Evolutionary conservation across 2,113 vertebrate genomes (phyloP).

Genomic region (Rhea americana): DNA sequence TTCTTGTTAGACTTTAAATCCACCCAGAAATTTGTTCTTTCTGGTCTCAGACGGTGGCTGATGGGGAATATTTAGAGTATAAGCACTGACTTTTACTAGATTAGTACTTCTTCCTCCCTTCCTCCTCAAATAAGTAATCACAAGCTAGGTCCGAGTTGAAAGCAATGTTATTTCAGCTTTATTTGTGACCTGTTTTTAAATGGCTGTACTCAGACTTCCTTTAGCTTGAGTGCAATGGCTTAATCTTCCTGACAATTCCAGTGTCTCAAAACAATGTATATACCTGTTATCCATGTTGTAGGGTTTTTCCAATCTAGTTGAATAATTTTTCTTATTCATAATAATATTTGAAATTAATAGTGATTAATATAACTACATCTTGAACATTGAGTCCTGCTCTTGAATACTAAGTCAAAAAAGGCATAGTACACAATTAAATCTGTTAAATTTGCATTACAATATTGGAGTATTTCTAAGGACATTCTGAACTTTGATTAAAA

Average conservation of each 20-base stretch:
- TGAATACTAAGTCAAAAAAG: too few relatives aligned
- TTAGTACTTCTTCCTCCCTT: too few relatives aligned
- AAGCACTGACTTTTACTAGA: background rate
- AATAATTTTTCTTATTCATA: too few relatives aligned
- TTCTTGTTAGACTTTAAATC: background rate
- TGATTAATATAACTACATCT: background rate
- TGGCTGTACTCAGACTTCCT: background rate
- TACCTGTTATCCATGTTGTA: background rate
- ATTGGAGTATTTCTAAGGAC: too few relatives aligned
- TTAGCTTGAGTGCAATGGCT: background rate
- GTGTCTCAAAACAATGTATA: background rate
- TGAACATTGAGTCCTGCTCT: too few relatives aligned
- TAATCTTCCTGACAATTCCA: background rate
- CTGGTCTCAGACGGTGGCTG: background rate
- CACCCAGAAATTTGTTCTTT: background rate
- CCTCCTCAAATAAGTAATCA: too few relatives aligned
- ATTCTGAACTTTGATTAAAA: background rate
- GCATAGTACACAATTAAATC: too few relatives aligned
- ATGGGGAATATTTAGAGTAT: background rate
- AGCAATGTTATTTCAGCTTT: background rate
- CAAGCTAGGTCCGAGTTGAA: background rate
- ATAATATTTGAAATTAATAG: background rate
- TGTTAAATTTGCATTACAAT: too few relatives aligned
- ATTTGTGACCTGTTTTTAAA: background rate
- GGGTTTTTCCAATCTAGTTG: too few relatives aligned